Evolutionary conservation across 2,888 invertebrate species (phyloP), one percentile per base, ranked within the genome.

Genomic region (Hypomecis atomaria): DNA sequence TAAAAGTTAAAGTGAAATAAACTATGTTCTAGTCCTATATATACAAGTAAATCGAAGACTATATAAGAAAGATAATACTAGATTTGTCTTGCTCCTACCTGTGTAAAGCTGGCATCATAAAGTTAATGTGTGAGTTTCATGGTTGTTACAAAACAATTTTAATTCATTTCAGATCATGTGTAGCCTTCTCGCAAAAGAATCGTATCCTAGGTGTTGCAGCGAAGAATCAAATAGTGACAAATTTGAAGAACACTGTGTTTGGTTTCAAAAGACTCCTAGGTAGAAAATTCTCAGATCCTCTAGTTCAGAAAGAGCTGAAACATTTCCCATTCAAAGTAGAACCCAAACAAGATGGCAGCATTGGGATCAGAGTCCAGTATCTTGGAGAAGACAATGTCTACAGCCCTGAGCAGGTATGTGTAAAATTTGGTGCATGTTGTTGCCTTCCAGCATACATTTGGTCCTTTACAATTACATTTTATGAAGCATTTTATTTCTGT

Each of bases 191-290:
- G 79, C 96, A 96, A 70, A 98, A 97, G 86, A 97, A 97, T 84
- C 96, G 99, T 76, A 96, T 97, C 79, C 95, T 99, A 86, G 99
- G 99, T 63, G 98, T 98, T 44, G 97, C 99, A 49, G 99, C 99
- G 65, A 99, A 98, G 87, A 99, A 98, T 85, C 98, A 99, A 88
- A 96, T 97, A 93, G 96, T 98, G 59, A 98, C 99, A 78, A 99
- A 99, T 86, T 96, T 99, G 95, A 98, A 98, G 89, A 99, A 99
- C 87, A 99, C 99, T 69, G 95, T 99, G 64, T 96, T 96, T 90
- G 97, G 97, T 67, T 98, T 99, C 88, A 99, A 99, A 90, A 95
- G 98, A 79, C 93, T 99, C 58, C 90, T 99, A 79, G 99, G 99
- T 62, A 94, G 99, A 79, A 96, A 96, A 85, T 98, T 94, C 87